Evolutionary conservation across 35 echinoderm and acorn worm species (phyloP).

Genomic region (Lytechinus pictus): DNA sequence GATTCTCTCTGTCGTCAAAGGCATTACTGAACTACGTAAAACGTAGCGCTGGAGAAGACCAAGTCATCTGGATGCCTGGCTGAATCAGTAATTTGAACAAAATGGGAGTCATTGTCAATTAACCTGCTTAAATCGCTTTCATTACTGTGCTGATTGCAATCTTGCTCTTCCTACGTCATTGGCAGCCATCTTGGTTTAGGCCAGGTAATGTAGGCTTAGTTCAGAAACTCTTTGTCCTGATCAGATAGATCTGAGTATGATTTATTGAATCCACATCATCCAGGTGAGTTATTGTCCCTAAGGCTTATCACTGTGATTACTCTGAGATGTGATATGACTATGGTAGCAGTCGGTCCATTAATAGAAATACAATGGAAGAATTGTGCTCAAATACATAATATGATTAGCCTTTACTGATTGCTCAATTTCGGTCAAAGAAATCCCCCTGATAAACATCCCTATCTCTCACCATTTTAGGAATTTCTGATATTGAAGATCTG

Average conservation of each 20-base stretch:
- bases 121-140: constrained; percentile 24
- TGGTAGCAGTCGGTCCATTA: not conserved
- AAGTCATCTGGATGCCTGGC: not conserved
- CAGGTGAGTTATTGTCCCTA: not conserved
- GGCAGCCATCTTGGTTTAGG: not conserved
- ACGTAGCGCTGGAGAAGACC: not conserved
- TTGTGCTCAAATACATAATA: not conserved
- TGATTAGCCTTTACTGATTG: not conserved
- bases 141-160: not conserved
- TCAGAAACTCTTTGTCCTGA: not conserved
- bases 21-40: not conserved
- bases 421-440: too few relatives aligned
- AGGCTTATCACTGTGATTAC: not conserved
- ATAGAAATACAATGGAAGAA: not conserved
- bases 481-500: not conserved
- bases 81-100: constrained; percentile 40
- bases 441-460: too few relatives aligned
- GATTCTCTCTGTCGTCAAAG: not conserved
- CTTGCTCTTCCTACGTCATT: constrained; percentile 35
- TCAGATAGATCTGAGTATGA: not conserved
- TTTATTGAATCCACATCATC: not conserved
- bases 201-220: not conserved
- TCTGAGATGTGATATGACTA: not conserved
- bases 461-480: not conserved
- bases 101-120: constrained; percentile 49